A percentile compares a stretch with the other conserved stretches of the same genome.
Conservation (phyloP, 2,797 vertebrate species). For the Silurus aristotelis region DNA sequence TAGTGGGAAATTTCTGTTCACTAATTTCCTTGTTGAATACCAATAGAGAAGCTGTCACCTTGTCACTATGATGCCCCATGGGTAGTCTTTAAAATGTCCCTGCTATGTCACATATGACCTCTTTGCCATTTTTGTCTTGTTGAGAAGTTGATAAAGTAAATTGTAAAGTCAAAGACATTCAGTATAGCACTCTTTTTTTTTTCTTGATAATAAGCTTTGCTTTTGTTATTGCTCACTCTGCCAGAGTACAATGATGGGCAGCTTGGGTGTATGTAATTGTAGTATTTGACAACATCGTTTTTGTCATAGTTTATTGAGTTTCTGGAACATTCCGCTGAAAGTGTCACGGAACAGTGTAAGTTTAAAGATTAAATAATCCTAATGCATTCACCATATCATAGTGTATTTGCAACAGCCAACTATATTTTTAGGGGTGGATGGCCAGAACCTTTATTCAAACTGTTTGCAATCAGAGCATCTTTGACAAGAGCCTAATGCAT, state of each 20-base stretch:
- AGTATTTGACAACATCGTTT: constrained; percentile 10
- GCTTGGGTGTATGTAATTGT: neutral
- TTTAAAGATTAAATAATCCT: neutral
- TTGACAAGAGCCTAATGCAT: neutral
- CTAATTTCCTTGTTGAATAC: neutral
- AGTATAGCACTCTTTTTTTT: constrained; percentile 5
- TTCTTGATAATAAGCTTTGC: neutral
- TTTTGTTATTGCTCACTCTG: constrained; percentile 5
- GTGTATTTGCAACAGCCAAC: neutral
- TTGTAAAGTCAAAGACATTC: neutral
- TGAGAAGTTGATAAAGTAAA: neutral
- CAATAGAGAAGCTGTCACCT: neutral
- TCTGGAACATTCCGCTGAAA: constrained; percentile 1
- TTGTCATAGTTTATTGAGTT: neutral
- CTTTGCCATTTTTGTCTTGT: neutral
- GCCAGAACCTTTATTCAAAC: neutral
- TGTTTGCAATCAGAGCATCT: neutral
- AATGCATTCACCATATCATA: neutral
- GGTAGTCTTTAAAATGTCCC: neutral
- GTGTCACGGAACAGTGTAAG: neutral
- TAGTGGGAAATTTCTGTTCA: neutral
- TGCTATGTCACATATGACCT: neutral
- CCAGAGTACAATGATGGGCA: neutral
- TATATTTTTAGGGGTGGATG: neutral
- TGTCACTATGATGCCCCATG: neutral